Conservation (phyloP, 2,888 invertebrate species). For the Heliconius cydno region DNA sequence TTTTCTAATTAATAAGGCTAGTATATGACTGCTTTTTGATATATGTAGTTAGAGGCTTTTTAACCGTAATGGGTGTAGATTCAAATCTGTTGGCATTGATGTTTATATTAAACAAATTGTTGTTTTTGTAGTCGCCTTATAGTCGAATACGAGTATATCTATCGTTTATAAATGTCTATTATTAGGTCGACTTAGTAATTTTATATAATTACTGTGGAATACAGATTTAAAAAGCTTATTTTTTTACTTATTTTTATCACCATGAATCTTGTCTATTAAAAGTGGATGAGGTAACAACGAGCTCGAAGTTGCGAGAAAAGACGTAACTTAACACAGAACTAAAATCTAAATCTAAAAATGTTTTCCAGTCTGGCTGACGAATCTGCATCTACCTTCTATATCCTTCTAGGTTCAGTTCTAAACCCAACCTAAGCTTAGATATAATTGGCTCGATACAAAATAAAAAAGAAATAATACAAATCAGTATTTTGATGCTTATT, state of each 20-base stretch:
- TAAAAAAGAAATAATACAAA: conserved; percentile 30
- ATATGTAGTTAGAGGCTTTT: neutral
- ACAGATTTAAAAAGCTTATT: no score
- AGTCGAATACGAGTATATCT: neutral
- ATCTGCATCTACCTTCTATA: neutral
- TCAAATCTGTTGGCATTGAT: neutral
- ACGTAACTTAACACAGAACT: neutral
- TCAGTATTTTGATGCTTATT: conserved; percentile 38
- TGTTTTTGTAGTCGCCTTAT: neutral
- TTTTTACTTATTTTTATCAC: no score
- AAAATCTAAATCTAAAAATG: neutral
- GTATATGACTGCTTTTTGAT: neutral
- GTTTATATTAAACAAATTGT: no score
- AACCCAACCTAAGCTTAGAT: neutral
- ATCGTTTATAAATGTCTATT: no score
- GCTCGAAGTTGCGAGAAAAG: no score
- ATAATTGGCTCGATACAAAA: neutral
- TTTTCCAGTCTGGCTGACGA: neutral
- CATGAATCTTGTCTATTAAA: no score
- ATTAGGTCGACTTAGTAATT: no score
- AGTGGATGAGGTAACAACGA: no score
- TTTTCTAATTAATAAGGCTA: conserved; percentile 21
- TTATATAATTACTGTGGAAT: no score
- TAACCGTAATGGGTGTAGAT: neutral
- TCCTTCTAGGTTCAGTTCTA: neutral